A percentile compares a stretch with the other conserved stretches of the same genome.
Evolutionary conservation across 2,113 vertebrate genomes (phyloP).

Genomic region (Melospiza melodia): DNA sequence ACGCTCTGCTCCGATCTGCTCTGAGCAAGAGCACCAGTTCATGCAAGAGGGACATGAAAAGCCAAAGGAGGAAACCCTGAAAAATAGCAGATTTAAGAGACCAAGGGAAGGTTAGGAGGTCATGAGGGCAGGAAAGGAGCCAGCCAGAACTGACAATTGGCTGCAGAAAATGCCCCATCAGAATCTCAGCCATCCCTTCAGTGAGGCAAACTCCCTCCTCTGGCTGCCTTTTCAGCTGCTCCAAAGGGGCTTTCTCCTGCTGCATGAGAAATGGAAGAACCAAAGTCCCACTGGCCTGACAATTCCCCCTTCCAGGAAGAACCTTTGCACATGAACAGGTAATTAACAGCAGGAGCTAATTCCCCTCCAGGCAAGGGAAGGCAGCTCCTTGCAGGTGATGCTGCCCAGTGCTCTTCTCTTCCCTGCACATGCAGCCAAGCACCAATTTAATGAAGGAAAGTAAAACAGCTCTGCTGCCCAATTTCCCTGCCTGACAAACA

Average conservation of each 20-base stretch:
- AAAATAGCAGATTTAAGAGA: background rate
- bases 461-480: background rate
- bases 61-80: background rate
- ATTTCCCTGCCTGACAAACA: background rate
- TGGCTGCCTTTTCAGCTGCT: background rate
- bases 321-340: background rate
- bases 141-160: background rate
- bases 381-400: background rate
- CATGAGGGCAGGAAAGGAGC: background rate
- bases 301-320: background rate
- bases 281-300: accelerated
- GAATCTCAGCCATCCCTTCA: background rate
- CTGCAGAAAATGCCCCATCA: background rate
- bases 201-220: background rate
- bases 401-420: background rate
- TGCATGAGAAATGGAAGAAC: background rate
- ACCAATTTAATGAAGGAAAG: background rate
- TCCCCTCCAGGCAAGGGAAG: background rate
- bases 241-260: background rate
- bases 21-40: background rate
- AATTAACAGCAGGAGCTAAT: background rate
- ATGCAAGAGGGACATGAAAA: background rate
- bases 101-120: background rate
- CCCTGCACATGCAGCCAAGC: accelerated
- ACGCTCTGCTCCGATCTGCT: accelerated